phyloP scores from a whole-genome alignment of 2,113 vertebrate genomes.

The Macheiramphus alcinus region DNA sequence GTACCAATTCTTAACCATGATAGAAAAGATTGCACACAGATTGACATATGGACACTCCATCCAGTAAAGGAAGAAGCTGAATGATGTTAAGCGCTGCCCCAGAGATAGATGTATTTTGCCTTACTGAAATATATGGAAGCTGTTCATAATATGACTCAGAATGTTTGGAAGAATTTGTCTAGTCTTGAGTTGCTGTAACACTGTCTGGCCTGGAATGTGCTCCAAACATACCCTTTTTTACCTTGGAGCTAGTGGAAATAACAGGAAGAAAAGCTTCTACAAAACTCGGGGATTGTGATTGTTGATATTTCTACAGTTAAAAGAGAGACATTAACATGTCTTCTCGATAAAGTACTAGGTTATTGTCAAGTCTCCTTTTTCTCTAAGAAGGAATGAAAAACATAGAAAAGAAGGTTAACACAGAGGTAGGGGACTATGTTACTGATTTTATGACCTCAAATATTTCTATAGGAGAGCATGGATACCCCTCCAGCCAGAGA shows the following conservation, averaged over 20 bases:
- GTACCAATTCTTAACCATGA: not conserved
- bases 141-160: not conserved
- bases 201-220: not conserved
- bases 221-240: not conserved
- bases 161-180: not conserved
- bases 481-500: not conserved
- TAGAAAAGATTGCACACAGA: not conserved
- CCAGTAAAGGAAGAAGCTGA: not conserved
- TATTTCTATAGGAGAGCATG: not conserved
- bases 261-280: not conserved
- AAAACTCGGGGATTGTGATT: not conserved
- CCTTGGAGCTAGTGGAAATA: not conserved
- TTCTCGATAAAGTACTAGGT: not conserved
- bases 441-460: not conserved
- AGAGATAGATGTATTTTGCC: not conserved
- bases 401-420: not conserved
- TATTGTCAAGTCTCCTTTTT: not conserved
- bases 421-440: not conserved
- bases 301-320: not conserved
- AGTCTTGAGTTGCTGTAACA: not conserved
- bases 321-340: not conserved
- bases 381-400: not conserved
- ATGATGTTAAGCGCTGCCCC: fast-evolving
- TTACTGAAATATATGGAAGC: not conserved
- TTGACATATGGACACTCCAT: not conserved